phyloP scores from a whole-genome alignment of 2,797 vertebrate species.

The Poecilia picta region DNA sequence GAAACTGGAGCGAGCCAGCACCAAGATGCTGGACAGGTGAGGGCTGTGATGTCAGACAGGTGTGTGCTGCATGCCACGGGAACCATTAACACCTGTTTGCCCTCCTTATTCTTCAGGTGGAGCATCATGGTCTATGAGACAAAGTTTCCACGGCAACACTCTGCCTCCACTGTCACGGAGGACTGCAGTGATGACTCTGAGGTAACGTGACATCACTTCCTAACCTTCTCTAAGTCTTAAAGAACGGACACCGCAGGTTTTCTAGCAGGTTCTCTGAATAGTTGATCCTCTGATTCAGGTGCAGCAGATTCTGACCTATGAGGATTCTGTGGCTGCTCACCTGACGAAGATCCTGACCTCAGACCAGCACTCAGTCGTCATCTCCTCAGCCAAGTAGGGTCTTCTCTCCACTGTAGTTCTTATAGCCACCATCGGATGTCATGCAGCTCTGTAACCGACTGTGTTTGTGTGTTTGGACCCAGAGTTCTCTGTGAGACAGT shows the following conservation, averaged over 20 bases:
- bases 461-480: constrained; percentile 22
- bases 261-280: too few species aligned
- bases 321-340: constrained; percentile 95
- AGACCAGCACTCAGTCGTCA: constrained; percentile 97
- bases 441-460: neutral
- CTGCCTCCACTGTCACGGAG: constrained; percentile 84
- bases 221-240: neutral
- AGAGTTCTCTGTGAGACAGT: constrained; percentile 97
- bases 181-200: constrained; percentile 93
- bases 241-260: too few species aligned
- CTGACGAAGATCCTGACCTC: constrained; percentile 96
- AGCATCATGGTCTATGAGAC: constrained; percentile 98
- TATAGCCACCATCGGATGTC: too few species aligned
- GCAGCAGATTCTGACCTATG: constrained; percentile 96
- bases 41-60: neutral
- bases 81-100: neutral
- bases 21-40: constrained; percentile 96
- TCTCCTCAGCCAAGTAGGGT: constrained; percentile 93
- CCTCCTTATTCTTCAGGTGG: constrained; percentile 81
- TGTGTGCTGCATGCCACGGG: neutral
- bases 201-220: constrained; percentile 75
- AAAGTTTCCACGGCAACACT: constrained; percentile 89
- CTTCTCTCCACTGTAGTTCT: neutral
- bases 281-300: constrained; percentile 77
- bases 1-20: constrained; percentile 96